Base-by-base conservation (phyloP, 2,888 invertebrate species). In the Andrena chrysosceles region DNA sequence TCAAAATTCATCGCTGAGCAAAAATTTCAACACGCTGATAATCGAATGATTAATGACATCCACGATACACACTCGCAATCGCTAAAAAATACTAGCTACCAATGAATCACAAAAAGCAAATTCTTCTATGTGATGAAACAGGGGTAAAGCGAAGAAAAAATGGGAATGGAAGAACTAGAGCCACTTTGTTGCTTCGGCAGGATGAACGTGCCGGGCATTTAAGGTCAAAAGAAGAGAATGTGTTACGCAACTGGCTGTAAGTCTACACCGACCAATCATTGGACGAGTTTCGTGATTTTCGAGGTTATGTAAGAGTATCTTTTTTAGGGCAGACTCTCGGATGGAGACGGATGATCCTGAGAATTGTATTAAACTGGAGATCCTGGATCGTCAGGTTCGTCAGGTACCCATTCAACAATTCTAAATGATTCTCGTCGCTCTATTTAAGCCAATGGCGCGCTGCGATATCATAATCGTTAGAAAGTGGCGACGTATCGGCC, bases 401-500 rank as follows among this genome's bases (percentile, higher is more conserved):
- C 56, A 23, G 20, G 56, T 23, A 23, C 20, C 20, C 23, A 54
- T 20, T 20, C 2, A 10, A 13, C 13, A 52, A 63, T 60, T 52
- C 29, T 23, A 63, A 13, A 13, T 33, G 33, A 23, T 62, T 42
- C 16, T 26, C 35, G 54, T 31, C 48, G 59, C 42, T 54, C 54
- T 64, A 78, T 76, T 75, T 64, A 66, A 72, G 48, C 54, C 23
- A 63, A 70, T 31, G 35, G 54, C 67, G 77, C 70, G 71, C 66
- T 49, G 54, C 56, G 78, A 71, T 64, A 76, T 71, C 82, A 79
- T 79, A 84, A 84, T 78, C 60, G 74, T 78, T 85, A 85, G 85
- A 87, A 87, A 87, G 85, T 70, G 77, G 35, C 72, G 85, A 78
- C 75, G 81, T 76, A 70, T 76, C 54, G 77, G 16, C 64, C 73